Evolutionary conservation across 2,113 vertebrate species (phyloP), one percentile per base, ranked within the genome.

Genomic region (Todiramphus chloris): DNA sequence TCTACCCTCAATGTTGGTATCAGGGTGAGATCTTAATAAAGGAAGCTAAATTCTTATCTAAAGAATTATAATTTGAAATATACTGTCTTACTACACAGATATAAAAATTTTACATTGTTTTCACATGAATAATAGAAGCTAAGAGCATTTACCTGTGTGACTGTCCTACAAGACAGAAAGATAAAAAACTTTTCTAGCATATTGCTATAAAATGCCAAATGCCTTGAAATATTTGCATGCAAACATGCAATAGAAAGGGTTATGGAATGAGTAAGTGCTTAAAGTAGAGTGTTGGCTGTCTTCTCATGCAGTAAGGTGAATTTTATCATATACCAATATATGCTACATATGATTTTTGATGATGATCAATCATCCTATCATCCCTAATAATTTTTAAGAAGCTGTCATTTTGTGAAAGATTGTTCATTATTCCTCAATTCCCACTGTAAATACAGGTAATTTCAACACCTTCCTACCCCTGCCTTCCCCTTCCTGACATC

Each of bases 401-500:
- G 11, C 4, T 80, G 16, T 19, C 4, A 76, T 69, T 83, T 70
- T 50, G 12, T 58, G 6, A 74, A 87, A 62, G 68, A 18, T 3
- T 31, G 5, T 50, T 89, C 16, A 41, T 62, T 9, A 15, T 83
- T 77, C 23, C 11, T 89, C 50, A 83, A 62, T 74, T 83, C 9
- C 8, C 41, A 37, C 18, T 50, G 16, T 28, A 63, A 53, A 80
- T 31, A 25, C 9, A n/a, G 14, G 16, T 33, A 69, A 27, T 53
- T 74, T 93, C 37, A 68, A 77, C 4, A 74, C 10, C 24, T 81
- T 64, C 67, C 24, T 51, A 7, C 17, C 4, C 2, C 16, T 44
- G 14, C 6, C 7, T 60, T 9, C 6, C 10, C 6, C 13, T 64
- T 35, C 16, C 24, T 0, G 1, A 25, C 4, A 11, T 30, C 44